phyloP scores from a whole-genome alignment of 2,113 vertebrate genomes.

The Pongo abelii region DNA sequence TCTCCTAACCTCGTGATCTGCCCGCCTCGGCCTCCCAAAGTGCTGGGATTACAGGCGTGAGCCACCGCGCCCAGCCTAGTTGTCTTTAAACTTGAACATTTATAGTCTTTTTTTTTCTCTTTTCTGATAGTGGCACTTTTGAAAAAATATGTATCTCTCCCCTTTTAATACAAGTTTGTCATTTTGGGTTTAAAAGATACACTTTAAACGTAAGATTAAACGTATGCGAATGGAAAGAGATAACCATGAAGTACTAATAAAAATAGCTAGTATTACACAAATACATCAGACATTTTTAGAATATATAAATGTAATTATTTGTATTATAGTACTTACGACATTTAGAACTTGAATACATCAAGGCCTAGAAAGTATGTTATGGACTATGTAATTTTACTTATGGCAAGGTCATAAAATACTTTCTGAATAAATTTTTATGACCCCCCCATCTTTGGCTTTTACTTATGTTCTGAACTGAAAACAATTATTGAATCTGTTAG shows the following conservation, averaged over 20 bases:
- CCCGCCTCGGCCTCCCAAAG: no score
- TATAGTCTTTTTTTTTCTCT: background rate
- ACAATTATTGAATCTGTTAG: background rate
- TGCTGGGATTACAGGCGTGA: no score
- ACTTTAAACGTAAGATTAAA: background rate
- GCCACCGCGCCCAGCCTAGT: background rate
- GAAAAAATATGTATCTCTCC: background rate
- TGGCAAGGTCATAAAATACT: background rate
- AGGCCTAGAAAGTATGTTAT: background rate
- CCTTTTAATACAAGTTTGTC: background rate
- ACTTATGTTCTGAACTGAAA: background rate
- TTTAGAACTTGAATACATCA: background rate
- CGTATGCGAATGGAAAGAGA: background rate
- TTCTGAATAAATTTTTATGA: background rate
- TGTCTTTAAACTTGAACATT: background rate
- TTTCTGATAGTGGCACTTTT: background rate
- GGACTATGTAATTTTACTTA: background rate
- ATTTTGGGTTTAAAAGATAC: background rate
- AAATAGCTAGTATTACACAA: background rate
- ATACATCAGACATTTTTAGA: background rate
- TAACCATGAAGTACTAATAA: background rate
- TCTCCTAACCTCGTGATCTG: no score
- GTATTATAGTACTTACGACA: background rate
- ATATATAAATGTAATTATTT: background rate
- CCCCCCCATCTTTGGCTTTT: background rate